Base-by-base conservation (phyloP, 2,797 vertebrate species). In the Neosilurus hyrtlii region DNA sequence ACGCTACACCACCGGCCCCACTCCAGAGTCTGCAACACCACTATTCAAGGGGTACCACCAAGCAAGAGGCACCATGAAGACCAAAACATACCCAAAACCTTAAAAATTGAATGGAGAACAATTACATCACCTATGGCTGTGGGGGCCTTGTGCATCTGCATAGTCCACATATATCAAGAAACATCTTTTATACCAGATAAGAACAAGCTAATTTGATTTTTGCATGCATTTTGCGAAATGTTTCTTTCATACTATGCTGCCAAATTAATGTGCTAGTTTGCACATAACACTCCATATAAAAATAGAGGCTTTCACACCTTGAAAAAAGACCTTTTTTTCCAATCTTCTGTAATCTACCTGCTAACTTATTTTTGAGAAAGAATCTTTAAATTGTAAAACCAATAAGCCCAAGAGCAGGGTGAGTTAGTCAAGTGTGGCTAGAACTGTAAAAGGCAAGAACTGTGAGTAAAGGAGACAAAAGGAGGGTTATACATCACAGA, bases 401-500 rank as follows among this genome's bases (percentile, higher is more conserved):
- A 89, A 87, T 87, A 90, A 88, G 85, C 85, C 82, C 83, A 70
- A 86, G 85, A 91, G 86, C 30, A 52, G 57, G 57, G 68, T 81
- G 76, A 87, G 86, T 76, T 79, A 88, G 81, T 70, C 88, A 92
- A 89, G 89, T 91, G 86, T 83, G 86, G 87, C n/a, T n/a, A n/a
- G n/a, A n/a, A n/a, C n/a, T n/a, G n/a, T n/a, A 51, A 30, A 80
- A 83, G 43, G 56, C 15, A 10, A 75, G 51, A 75, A 78, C 61
- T 65, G 24, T 78, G 63, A 68, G 43, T 52, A n/a, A 37, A 56
- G 18, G 24, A 77, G 11, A 68, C 30, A 49, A 74, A 62, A 61
- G 43, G 78, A 57, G 16, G 54, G 89, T 82, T 91, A 88, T 91
- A 92, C 89, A 90, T 93, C 90, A 90, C 87, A 22, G 89, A 88